These are phyloP conservation scores for Pogonus chalceus DNA, from an alignment of 1,140 invertebrate genomes.

Conservation along the genomic window DNA sequence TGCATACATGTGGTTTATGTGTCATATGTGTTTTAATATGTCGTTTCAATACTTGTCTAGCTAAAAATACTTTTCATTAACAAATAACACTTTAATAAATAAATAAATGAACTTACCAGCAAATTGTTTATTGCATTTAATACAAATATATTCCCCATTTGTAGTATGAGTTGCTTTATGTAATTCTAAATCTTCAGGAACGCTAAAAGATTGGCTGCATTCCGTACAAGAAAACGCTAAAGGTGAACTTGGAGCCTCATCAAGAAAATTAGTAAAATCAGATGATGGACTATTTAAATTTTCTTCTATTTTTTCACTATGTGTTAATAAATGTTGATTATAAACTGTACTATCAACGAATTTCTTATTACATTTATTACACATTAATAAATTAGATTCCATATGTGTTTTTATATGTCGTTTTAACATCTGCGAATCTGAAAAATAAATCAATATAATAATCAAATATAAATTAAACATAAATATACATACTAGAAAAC, in stretches of 20 bases:
- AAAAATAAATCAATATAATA: not conserved
- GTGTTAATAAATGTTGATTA: not conserved
- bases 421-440: not conserved
- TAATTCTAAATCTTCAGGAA: constrained; percentile 14
- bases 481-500: not conserved
- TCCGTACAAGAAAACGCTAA: constrained; percentile 14
- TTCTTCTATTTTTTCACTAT: constrained; percentile 1
- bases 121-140: constrained; percentile 15
- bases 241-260: constrained; percentile 5
- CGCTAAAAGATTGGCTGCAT: constrained; percentile 16
- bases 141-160: constrained; percentile 12
- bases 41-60: constrained; percentile 20
- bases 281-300: not conserved
- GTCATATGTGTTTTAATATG: constrained; percentile 27
- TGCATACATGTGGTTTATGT: constrained; percentile 28
- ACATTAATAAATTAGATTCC: not conserved
- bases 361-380: not conserved
- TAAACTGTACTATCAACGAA: not conserved
- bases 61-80: constrained; percentile 11
- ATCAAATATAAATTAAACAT: not conserved
- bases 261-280: constrained; percentile 18
- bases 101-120: constrained; percentile 11
- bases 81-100: not conserved
- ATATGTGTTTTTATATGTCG: not conserved
- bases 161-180: constrained; percentile 16